These are phyloP conservation scores for Typhlomys cinereus DNA, from an alignment of 2,113 vertebrate genomes.

Conservation along the genomic window DNA sequence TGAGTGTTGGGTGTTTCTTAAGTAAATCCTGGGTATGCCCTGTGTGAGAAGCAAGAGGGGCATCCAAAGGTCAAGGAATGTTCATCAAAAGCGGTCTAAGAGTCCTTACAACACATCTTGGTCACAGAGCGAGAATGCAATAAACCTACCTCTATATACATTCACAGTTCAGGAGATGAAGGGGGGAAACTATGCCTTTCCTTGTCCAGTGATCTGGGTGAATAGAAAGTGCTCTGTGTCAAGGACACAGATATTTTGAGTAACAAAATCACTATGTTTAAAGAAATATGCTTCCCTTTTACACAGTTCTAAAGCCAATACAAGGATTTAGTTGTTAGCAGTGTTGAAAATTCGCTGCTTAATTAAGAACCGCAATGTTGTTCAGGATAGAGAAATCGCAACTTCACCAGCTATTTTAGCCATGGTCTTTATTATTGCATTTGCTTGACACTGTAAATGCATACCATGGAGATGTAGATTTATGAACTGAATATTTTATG, in stretches of 20 bases:
- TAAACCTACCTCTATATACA: neutral
- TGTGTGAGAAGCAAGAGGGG: neutral
- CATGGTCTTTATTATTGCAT: neutral
- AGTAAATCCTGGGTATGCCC: neutral
- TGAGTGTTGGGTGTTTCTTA: too few relatives aligned
- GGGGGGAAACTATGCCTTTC: neutral
- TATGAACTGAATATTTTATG: constrained; percentile 21
- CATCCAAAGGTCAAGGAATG: neutral
- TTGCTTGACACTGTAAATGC: constrained; percentile 6
- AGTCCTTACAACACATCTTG: neutral
- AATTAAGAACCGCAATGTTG: neutral
- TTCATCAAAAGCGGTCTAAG: neutral
- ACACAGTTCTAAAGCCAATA: constrained; percentile 8
- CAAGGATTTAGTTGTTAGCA: constrained; percentile 65
- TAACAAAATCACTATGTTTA: constrained; percentile 28
- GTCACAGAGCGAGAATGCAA: neutral
- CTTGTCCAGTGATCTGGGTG: neutral
- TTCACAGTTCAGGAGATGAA: neutral
- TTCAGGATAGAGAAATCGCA: constrained; percentile 1
- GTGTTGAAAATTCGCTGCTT: constrained; percentile 33
- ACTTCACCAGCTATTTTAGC: neutral
- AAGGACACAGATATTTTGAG: constrained; percentile 24
- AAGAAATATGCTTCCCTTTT: constrained; percentile 50
- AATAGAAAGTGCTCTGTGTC: constrained; percentile 28
- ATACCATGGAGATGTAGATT: neutral